Conservation (phyloP, 2,113 vertebrate species). For the Lophura nycthemera region DNA sequence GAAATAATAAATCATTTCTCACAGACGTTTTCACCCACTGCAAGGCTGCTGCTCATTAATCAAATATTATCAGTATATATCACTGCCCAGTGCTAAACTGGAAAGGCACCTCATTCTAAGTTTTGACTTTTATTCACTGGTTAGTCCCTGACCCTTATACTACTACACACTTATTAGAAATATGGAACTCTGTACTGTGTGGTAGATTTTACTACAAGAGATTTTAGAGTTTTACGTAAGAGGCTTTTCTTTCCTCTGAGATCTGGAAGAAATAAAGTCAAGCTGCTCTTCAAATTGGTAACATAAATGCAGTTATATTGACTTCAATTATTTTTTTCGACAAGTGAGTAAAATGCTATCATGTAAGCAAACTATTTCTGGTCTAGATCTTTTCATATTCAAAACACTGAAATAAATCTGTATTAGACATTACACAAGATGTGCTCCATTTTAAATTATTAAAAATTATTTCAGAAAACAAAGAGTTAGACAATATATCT, state of each 20-base stretch:
- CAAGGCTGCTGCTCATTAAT: conserved; percentile 86
- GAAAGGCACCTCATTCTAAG: conserved; percentile 77
- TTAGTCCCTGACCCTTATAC: conserved; percentile 76
- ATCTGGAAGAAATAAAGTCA: conserved; percentile 20
- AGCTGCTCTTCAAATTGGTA: conserved; percentile 6
- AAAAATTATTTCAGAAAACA: conserved; percentile 69
- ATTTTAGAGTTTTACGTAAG: background rate
- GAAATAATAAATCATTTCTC: conserved; percentile 90
- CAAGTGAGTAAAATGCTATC: conserved; percentile 15
- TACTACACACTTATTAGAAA: conserved; percentile 59
- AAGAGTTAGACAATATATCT: background rate
- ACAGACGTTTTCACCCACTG: conserved; percentile 82
- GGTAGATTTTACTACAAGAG: background rate
- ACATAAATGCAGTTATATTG: conserved; percentile 15
- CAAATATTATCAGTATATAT: conserved; percentile 87
- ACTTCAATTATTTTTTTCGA: conserved; percentile 28
- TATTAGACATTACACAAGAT: background rate
- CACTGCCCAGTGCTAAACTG: conserved; percentile 74
- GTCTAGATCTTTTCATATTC: background rate
- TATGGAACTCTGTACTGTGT: conserved; percentile 9
- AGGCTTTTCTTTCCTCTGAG: background rate
- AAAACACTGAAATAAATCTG: conserved; percentile 21
- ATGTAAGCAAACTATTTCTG: conserved; percentile 10
- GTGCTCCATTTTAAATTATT: conserved; percentile 60
- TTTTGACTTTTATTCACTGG: conserved; percentile 80